Evolutionary conservation across 2,888 invertebrate species (phyloP).

Genomic region (Sinopyrophorus schimmeli): DNA sequence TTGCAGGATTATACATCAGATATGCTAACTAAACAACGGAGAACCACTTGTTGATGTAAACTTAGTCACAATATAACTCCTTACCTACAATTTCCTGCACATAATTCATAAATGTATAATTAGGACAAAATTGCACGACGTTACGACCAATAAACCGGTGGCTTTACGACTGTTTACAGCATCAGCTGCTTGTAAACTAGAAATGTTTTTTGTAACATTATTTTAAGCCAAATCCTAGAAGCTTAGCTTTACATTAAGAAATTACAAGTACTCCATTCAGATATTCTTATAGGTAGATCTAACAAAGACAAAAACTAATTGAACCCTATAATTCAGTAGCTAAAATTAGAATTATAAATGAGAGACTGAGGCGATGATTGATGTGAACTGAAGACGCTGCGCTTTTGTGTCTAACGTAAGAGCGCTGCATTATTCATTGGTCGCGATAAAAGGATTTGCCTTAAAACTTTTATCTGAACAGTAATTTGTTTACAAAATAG

Average conservation of each 20-base stretch:
- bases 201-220: constrained; percentile 7
- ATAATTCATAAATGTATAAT: constrained; percentile 38
- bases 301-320: constrained; percentile 46
- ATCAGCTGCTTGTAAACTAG: constrained; percentile 9
- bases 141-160: constrained; percentile 14
- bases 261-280: no score
- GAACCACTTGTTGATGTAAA: constrained; percentile 49
- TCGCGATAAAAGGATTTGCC: constrained; percentile 54
- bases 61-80: constrained; percentile 37
- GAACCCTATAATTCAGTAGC: constrained; percentile 46
- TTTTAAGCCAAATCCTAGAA: constrained; percentile 1
- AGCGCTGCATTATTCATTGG: constrained; percentile 54
- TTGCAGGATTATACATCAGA: no score
- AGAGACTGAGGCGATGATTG: constrained; percentile 39
- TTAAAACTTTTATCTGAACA: constrained; percentile 55
- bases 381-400: constrained; percentile 33
- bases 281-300: no score
- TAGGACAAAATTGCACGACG: constrained; percentile 35
- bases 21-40: constrained; percentile 40
- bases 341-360: constrained; percentile 47
- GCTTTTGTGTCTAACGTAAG: constrained; percentile 39
- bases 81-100: constrained; percentile 16
- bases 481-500: constrained; percentile 57
- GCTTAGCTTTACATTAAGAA: not conserved
- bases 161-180: constrained; percentile 20